phyloP scores from a whole-genome alignment of 1,140 invertebrate genomes.

The Habropoda laboriosa region DNA sequence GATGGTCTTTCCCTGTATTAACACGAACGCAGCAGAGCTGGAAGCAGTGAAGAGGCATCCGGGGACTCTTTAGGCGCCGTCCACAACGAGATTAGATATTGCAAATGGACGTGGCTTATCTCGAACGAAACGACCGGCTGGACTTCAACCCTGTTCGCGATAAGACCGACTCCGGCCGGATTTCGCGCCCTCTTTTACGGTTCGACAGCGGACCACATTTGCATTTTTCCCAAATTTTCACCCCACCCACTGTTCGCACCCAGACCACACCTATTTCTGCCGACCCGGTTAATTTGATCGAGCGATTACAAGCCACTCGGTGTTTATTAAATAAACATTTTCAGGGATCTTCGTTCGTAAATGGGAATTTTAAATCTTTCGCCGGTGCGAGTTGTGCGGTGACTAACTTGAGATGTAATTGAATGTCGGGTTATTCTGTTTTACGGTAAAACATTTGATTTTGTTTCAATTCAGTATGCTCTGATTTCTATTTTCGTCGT shows the following conservation, averaged over 20 bases:
- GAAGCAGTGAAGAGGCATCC: conserved; percentile 35
- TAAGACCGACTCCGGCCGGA: conserved; percentile 42
- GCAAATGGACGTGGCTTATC: conserved; percentile 67
- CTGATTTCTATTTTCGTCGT: no score
- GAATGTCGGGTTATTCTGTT: no score
- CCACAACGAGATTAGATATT: conserved; percentile 69
- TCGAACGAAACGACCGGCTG: conserved; percentile 52
- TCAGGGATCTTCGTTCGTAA: no score
- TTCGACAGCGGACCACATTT: conserved; percentile 56
- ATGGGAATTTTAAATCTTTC: no score
- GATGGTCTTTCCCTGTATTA: conserved; percentile 10
- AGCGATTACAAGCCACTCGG: conserved; percentile 15
- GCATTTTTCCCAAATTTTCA: conserved; percentile 62
- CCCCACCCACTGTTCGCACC: background rate
- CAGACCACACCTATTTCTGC: background rate
- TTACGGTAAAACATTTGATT: no score
- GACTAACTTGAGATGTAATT: no score
- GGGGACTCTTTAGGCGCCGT: conserved; percentile 53
- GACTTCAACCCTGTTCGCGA: conserved; percentile 49
- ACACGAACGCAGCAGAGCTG: conserved; percentile 2
- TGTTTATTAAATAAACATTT: conserved; percentile 13
- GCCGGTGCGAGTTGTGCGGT: no score
- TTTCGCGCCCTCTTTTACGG: conserved; percentile 57
- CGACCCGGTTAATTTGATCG: background rate
- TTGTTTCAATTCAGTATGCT: no score